Conservation (phyloP, 2,888 invertebrate genomes). For the Campaea margaritaria region DNA sequence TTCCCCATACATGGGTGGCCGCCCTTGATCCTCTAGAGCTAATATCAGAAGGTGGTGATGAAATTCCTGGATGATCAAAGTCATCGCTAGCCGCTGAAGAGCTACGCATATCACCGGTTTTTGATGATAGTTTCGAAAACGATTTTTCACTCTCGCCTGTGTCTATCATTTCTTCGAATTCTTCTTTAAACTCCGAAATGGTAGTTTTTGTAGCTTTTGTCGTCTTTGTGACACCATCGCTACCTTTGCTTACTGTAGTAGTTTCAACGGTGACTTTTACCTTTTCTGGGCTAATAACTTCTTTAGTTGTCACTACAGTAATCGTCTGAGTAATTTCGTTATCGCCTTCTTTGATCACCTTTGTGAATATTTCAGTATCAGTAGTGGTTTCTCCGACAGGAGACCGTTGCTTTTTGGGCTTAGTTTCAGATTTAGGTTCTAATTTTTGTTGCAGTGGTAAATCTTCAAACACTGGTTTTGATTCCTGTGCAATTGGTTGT, state of each 20-base stretch:
- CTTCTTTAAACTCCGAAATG: constrained; percentile 80
- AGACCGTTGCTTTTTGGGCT: constrained; percentile 71
- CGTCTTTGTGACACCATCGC: constrained; percentile 78
- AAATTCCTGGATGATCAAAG: constrained; percentile 82
- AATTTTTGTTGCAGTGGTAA: constrained; percentile 55
- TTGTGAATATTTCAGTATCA: constrained; percentile 78
- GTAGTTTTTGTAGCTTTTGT: constrained; percentile 82
- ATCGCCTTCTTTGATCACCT: constrained; percentile 74
- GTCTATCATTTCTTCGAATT: constrained; percentile 78
- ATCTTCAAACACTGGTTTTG: constrained; percentile 54
- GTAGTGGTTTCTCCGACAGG: constrained; percentile 80
- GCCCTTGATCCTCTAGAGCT: constrained; percentile 86
- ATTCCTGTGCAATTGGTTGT: constrained; percentile 57
- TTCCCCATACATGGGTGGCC: constrained; percentile 82
- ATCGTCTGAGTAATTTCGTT: constrained; percentile 78
- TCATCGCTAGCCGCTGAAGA: constrained; percentile 88
- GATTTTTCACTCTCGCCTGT: constrained; percentile 80
- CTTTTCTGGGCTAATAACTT: constrained; percentile 80
- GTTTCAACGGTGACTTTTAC: constrained; percentile 79
- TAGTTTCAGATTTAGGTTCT: constrained; percentile 53
- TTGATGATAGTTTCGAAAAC: constrained; percentile 78
- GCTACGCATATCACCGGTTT: constrained; percentile 83
- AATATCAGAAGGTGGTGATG: constrained; percentile 86
- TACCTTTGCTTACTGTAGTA: constrained; percentile 77
- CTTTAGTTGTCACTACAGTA: constrained; percentile 79